Percentiles rank a stretch among this genome's conserved stretches.
Conservation (phyloP, 2,888 invertebrate species). For the Anoncus sp. region DNA sequence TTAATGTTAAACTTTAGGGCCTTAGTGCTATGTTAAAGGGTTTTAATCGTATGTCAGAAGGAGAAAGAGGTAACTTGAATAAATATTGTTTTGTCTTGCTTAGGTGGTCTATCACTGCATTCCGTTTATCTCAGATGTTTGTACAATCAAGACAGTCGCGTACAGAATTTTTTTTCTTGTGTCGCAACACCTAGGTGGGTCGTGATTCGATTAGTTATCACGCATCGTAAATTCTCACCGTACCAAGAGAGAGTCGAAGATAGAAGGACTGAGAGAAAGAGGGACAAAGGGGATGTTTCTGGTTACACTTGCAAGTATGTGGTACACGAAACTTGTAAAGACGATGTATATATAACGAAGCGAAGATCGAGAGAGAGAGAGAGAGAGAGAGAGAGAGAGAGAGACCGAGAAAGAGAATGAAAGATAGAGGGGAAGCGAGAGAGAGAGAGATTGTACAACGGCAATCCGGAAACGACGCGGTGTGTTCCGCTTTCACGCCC, state of each 20-base stretch:
- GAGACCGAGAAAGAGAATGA: too few species aligned
- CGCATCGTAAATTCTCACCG: slow-evolving; percentile 53
- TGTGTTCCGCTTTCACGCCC: slow-evolving; percentile 65
- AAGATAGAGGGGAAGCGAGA: background rate
- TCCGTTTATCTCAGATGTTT: background rate
- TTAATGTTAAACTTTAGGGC: too few species aligned
- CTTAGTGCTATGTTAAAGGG: too few species aligned
- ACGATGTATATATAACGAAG: slow-evolving; percentile 32
- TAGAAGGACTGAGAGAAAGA: background rate
- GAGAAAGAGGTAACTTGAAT: background rate
- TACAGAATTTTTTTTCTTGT: slow-evolving; percentile 31
- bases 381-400: slow-evolving; percentile 5
- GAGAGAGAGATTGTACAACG: slow-evolving; percentile 41
- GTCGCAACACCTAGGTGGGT: slow-evolving; percentile 23
- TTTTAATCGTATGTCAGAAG: too few species aligned
- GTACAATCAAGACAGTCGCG: slow-evolving; percentile 1
- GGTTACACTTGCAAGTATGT: slow-evolving; percentile 32
- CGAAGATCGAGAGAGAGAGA: slow-evolving; percentile 16
- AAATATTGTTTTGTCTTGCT: background rate
- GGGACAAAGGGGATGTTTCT: slow-evolving; percentile 10
- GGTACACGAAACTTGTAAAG: slow-evolving; percentile 50
- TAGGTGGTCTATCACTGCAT: slow-evolving; percentile 18
- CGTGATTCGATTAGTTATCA: slow-evolving; percentile 60
- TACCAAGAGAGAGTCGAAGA: slow-evolving; percentile 2
- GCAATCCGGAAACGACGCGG: slow-evolving; percentile 64